These are phyloP conservation scores for Diachasmimorpha longicaudata DNA, from an alignment of 1,140 invertebrate genomes.

Conservation along the genomic window DNA sequence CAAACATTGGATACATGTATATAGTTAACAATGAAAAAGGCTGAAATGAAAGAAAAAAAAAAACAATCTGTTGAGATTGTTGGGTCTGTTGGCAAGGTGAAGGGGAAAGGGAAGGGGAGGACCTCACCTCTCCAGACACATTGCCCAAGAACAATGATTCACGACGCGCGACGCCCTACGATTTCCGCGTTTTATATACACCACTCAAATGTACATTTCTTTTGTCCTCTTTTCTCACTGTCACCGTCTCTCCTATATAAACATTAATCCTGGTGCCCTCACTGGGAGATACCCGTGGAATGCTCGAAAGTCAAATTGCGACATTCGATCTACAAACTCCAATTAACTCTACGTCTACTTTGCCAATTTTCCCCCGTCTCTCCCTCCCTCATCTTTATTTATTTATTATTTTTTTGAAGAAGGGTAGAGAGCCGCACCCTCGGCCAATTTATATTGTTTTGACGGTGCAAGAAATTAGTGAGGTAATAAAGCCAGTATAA, in stretches of 20 bases:
- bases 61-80: background rate
- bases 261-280: background rate
- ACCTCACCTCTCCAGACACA: slow-evolving; percentile 26
- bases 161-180: slow-evolving; percentile 34
- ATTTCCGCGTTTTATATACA: slow-evolving; percentile 33
- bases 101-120: background rate
- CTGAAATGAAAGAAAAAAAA: background rate
- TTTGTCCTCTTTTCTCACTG: background rate
- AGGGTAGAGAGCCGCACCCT: slow-evolving; percentile 17
- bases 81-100: background rate
- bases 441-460: slow-evolving; percentile 28
- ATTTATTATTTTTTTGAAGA: slow-evolving; percentile 1
- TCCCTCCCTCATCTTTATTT: slow-evolving; percentile 13
- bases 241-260: background rate
- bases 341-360: background rate
- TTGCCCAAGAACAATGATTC: slow-evolving; percentile 44
- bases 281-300: background rate
- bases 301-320: background rate
- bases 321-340: slow-evolving; percentile 1
- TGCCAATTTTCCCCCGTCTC: too few relatives aligned
- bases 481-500: slow-evolving; percentile 18
- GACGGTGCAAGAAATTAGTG: slow-evolving; percentile 26
- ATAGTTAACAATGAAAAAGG: background rate
- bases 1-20: background rate
- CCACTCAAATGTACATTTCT: background rate